Base-by-base conservation (phyloP, 1,140 invertebrate genomes). In the Pachypeltis micranthus region DNA sequence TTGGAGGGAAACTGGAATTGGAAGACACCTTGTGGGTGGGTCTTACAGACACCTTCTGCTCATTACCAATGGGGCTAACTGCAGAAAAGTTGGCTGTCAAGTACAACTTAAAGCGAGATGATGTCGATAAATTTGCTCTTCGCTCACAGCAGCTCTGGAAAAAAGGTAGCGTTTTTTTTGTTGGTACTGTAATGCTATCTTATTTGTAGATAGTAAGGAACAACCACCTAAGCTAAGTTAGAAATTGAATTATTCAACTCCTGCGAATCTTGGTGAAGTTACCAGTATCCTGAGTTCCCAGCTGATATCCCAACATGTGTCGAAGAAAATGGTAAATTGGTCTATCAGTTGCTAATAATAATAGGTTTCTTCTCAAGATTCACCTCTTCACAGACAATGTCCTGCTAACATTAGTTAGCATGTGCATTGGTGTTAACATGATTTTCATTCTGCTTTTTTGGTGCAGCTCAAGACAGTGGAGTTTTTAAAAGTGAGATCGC, bases 31-130 rank as follows among this genome's bases (percentile, higher is more conserved):
- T 99, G 7, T 98, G 95, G 96, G 76, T 84, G n/a, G 90, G 91
- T 1, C 78, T 99, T 0, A 86, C 87, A 0, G 96, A 99, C 74
- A 81, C 83, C 0, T 86, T 95, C 72, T 93, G 91, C 72, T 89
- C 92, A 69, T 79, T 93, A 21, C 90, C 94, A 0, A 99, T 99
- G 96, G 96, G 90, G 4, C 75, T 96, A 65, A 99, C 96, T 1
- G 96, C 96, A 10, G 96, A 99, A 78, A 99, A 98, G 74, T 78
- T 99, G 29, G 96, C 92, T 1, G 89, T 83, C 23, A 86, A 98
- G 72, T 97, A 90, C 72, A 85, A 87, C 29, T 80, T 99, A 28
- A 86, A 85, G 0, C 79, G 91, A 59, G 83, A 91, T 67, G 90
- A 96, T 68, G 88, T 88, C 62, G 95, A 99, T 72, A 78, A 86